Evolutionary conservation across 2,113 vertebrate genomes (phyloP).

Genomic region (Tautogolabrus adspersus): DNA sequence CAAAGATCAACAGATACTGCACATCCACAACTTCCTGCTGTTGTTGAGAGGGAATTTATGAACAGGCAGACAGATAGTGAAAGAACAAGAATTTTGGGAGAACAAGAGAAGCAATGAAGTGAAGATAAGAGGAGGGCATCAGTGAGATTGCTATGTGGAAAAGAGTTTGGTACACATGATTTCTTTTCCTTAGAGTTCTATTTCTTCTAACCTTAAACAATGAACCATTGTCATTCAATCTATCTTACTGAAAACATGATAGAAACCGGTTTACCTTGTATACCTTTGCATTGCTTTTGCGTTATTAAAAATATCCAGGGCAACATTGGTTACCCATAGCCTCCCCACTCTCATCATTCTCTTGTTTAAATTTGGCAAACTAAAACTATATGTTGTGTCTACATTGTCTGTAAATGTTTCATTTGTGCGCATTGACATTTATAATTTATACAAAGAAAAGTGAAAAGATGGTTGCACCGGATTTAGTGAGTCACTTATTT

Average conservation of each 20-base stretch:
- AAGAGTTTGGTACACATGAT: conserved; percentile 7
- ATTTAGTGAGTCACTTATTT: too few species aligned
- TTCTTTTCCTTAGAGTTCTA: neutral
- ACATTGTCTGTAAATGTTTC: neutral
- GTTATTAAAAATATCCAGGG: neutral
- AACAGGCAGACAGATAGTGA: conserved; percentile 13
- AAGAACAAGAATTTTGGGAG: neutral
- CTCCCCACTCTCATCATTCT: neutral
- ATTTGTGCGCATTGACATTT: too few species aligned
- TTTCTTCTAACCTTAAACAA: neutral
- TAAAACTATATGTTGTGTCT: neutral
- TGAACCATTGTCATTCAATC: neutral
- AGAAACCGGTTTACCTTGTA: neutral
- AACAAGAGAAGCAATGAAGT: conserved; percentile 12
- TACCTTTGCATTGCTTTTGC: neutral
- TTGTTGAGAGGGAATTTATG: conserved; percentile 31
- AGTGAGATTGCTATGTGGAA: conserved; percentile 1
- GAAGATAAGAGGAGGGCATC: conserved; percentile 9
- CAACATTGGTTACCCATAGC: neutral
- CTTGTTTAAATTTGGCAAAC: neutral
- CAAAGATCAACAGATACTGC: conserved; percentile 54
- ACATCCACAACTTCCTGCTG: conserved; percentile 39
- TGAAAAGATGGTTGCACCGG: too few species aligned
- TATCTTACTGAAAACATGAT: neutral
- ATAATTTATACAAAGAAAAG: too few species aligned